Evolutionary conservation across 2,113 vertebrate species (phyloP).

Genomic region (Leucoraja erinaceus): DNA sequence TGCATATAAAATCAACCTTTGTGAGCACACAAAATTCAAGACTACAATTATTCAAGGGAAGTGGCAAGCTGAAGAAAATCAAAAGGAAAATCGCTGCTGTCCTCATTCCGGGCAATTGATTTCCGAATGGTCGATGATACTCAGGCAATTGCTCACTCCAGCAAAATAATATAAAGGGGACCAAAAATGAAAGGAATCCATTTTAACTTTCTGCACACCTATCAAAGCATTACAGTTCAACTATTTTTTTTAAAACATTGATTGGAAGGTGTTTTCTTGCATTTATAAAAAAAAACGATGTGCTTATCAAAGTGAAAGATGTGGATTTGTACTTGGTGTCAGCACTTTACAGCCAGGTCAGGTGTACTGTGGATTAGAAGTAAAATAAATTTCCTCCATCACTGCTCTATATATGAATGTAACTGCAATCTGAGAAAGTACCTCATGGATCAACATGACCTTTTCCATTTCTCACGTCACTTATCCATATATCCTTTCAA

Average conservation of each 20-base stretch:
- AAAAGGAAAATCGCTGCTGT: not conserved
- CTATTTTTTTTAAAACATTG: not conserved
- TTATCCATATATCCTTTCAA: not conserved
- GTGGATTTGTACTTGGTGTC: not conserved
- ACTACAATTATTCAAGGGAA: not conserved
- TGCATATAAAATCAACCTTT: not conserved
- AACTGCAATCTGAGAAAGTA: not conserved
- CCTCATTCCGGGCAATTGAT: not conserved
- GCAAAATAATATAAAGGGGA: not conserved
- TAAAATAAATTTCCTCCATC: not conserved
- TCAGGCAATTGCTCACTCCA: not conserved
- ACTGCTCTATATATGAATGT: not conserved
- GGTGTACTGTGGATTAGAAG: not conserved
- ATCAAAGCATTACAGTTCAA: not conserved
- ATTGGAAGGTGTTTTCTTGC: not conserved
- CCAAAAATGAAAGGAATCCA: not conserved
- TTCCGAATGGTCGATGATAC: not conserved
- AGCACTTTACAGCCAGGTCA: not conserved
- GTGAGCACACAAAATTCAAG: not conserved
- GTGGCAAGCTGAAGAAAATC: not conserved
- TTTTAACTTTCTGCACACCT: not conserved
- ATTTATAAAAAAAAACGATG: not conserved
- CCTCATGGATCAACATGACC: not conserved
- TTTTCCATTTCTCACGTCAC: not conserved
- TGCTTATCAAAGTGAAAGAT: not conserved